A percentile compares a stretch with the other conserved stretches of the same genome.
Evolutionary conservation across 2,888 invertebrate species (phyloP).

Genomic region (Zhengitettix transpicula): DNA sequence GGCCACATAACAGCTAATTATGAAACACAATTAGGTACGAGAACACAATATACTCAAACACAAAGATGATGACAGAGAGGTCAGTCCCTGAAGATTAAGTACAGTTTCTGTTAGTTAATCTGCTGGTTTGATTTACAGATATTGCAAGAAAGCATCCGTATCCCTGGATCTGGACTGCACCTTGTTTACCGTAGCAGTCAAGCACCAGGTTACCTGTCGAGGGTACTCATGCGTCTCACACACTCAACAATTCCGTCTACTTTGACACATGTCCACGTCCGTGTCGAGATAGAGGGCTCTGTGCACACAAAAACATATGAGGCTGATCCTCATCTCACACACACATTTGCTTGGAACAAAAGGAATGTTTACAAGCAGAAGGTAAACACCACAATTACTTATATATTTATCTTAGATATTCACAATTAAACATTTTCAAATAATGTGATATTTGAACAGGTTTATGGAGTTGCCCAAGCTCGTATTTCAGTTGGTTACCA

Average conservation of each 20-base stretch:
- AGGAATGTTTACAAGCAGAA: constrained; percentile 95
- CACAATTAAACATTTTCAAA: neutral
- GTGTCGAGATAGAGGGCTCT: constrained; percentile 85
- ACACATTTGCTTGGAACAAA: constrained; percentile 96
- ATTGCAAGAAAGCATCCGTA: constrained; percentile 87
- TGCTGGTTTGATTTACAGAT: constrained; percentile 40
- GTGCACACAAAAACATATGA: constrained; percentile 85
- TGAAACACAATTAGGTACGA: too few relatives aligned
- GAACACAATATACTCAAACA: too few relatives aligned
- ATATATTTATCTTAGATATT: neutral
- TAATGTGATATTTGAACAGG: constrained; percentile 15
- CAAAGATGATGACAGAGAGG: too few relatives aligned
- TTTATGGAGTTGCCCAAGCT: constrained; percentile 75
- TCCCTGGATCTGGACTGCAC: constrained; percentile 85
- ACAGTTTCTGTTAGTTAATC: neutral
- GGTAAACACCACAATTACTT: constrained; percentile 26
- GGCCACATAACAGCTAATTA: too few relatives aligned
- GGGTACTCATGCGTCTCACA: constrained; percentile 78
- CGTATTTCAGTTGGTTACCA: constrained; percentile 88
- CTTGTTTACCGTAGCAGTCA: constrained; percentile 92
- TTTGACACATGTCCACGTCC: constrained; percentile 76
- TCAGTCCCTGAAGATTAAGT: too few relatives aligned
- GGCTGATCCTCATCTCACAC: constrained; percentile 87
- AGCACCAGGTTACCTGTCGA: constrained; percentile 84
- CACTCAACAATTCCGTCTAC: constrained; percentile 61